A percentile compares a stretch with the other conserved stretches of the same genome.
Conservation (phyloP, 1,140 invertebrate species). For the Euwallacea fornicatus region DNA sequence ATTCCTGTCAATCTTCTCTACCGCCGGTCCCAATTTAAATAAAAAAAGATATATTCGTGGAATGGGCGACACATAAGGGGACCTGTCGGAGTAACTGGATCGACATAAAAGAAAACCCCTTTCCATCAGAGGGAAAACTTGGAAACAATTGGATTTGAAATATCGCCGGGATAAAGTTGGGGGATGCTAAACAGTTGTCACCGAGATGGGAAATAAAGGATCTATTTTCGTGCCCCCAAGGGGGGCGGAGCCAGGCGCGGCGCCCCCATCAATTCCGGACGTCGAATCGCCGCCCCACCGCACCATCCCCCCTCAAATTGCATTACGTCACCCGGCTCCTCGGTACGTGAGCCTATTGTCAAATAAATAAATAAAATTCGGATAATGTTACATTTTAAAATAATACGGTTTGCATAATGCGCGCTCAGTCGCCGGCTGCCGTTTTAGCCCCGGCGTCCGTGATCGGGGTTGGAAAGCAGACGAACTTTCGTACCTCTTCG, state of each 20-base stretch:
- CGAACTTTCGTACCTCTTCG: background rate
- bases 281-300: conserved; percentile 51
- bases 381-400: conserved; percentile 55
- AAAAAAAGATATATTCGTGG: too few species aligned
- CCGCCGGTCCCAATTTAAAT: too few species aligned
- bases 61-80: too few species aligned
- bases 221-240: conserved; percentile 25
- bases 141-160: conserved; percentile 31
- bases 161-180: conserved; percentile 14
- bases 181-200: conserved; percentile 30
- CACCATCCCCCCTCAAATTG: conserved; percentile 52
- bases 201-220: conserved; percentile 31
- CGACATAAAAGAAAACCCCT: conserved; percentile 10
- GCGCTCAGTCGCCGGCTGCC: conserved; percentile 38
- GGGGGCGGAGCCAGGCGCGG: conserved; percentile 33
- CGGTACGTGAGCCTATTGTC: conserved; percentile 55
- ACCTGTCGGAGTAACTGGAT: background rate
- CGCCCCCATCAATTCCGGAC: conserved; percentile 41
- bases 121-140: background rate
- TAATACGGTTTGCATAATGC: conserved; percentile 54
- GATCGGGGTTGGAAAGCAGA: conserved; percentile 47
- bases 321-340: conserved; percentile 49
- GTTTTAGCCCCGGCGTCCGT: conserved; percentile 47
- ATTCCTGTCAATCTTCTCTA: too few species aligned
- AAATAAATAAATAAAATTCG: conserved; percentile 56